Conservation (phyloP, 2,113 vertebrate genomes). For the Oreotragus oreotragus region DNA sequence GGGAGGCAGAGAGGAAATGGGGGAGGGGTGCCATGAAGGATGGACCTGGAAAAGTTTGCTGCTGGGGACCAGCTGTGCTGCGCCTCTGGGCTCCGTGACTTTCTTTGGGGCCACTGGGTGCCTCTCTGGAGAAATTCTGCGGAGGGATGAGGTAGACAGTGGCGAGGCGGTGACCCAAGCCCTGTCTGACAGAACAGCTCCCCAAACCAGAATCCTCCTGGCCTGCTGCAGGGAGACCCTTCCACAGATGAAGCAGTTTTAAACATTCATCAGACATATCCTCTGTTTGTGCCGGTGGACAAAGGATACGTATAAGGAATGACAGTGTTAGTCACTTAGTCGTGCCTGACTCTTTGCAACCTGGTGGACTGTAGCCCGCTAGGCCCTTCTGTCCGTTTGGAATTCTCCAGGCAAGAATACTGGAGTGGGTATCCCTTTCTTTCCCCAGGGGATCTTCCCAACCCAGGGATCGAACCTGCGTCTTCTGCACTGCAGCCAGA, state of each 20-base stretch:
- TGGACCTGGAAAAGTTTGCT: neutral
- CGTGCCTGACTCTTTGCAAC: neutral
- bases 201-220: accelerated
- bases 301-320: neutral
- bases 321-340: neutral
- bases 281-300: neutral
- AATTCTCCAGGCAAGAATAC: neutral
- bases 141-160: neutral
- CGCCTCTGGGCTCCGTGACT: neutral
- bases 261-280: neutral
- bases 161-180: neutral
- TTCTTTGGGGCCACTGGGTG: neutral
- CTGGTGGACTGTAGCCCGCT: neutral
- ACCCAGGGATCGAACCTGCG: neutral
- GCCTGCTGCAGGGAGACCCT: neutral
- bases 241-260: neutral
- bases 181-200: neutral
- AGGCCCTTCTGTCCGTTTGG: neutral
- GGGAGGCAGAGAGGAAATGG: neutral
- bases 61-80: neutral
- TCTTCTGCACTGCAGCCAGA: neutral
- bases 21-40: neutral
- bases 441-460: neutral
- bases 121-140: neutral
- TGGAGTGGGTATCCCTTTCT: neutral